Conservation (phyloP, 2,113 vertebrate species). For the Cisticola juncidis region DNA sequence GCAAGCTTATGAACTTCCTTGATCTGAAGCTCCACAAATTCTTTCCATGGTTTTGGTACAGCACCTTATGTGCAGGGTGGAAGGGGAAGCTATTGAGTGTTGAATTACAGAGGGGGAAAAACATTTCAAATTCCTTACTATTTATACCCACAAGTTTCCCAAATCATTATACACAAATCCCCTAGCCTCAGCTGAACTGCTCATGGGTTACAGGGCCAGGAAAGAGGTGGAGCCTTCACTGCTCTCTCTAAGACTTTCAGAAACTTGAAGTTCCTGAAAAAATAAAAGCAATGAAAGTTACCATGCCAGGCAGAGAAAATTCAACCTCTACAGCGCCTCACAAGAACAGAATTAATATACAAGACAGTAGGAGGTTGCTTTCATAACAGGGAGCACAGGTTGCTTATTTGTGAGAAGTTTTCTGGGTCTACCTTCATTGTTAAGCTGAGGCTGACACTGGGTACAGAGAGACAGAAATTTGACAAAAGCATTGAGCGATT, state of each 20-base stretch:
- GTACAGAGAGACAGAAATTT: conserved; percentile 45
- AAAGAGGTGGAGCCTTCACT: conserved; percentile 31
- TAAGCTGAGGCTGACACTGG: conserved; percentile 39
- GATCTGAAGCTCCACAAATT: conserved; percentile 37
- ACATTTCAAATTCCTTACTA: conserved; percentile 67
- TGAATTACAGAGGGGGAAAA: conserved; percentile 64
- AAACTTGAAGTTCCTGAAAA: conserved; percentile 16
- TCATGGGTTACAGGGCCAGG: conserved; percentile 26
- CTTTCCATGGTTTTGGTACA: conserved; percentile 37
- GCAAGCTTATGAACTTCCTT: conserved; percentile 32
- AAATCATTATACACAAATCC: conserved; percentile 64
- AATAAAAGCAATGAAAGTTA: conserved; percentile 9
- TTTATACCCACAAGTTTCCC: conserved; percentile 63
- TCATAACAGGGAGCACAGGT: background rate
- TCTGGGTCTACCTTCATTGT: conserved; percentile 55
- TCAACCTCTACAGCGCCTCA: background rate
- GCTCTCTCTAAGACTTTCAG: conserved; percentile 6
- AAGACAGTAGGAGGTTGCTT: conserved; percentile 31
- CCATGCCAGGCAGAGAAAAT: background rate
- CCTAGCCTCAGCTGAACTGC: conserved; percentile 62
- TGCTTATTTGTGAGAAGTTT: conserved; percentile 13
- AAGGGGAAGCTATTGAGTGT: conserved; percentile 61
- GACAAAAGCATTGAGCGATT: conserved; percentile 29
- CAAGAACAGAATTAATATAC: background rate
- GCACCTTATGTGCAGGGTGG: conserved; percentile 52